Percentiles rank a stretch among this genome's conserved stretches.
phyloP scores from a whole-genome alignment of 2,888 invertebrate genomes.

The Dryococelus australis region DNA sequence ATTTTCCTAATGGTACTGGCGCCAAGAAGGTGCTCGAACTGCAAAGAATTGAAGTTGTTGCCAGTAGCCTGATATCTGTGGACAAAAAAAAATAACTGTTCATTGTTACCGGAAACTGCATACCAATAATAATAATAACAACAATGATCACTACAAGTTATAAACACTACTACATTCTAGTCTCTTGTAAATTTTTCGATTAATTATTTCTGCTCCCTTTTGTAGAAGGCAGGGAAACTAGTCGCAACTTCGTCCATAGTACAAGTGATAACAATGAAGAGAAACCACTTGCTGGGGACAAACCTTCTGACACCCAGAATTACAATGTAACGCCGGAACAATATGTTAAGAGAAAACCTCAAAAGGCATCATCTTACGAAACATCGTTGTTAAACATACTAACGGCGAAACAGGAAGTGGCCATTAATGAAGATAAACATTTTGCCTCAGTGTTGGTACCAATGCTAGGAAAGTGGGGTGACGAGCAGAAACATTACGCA shows the following conservation, averaged over 20 bases:
- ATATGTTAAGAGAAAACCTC: too few relatives aligned
- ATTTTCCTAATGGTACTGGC: conserved; percentile 1
- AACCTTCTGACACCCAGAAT: neutral
- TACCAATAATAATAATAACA: too few relatives aligned
- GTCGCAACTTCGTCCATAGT: too few relatives aligned
- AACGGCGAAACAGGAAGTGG: neutral
- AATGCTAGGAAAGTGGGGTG: neutral
- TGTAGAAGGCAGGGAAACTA: neutral
- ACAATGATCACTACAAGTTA: too few relatives aligned
- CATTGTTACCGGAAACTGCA: too few relatives aligned
- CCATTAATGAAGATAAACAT: neutral
- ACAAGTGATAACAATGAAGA: too few relatives aligned
- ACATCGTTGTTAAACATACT: conserved; percentile 23
- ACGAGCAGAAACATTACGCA: conserved; percentile 16
- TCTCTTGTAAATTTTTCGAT: too few relatives aligned
- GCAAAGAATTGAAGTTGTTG: neutral
- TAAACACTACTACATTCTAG: too few relatives aligned
- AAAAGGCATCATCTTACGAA: neutral
- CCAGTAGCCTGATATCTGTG: neutral
- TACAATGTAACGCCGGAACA: neutral
- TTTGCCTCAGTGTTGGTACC: neutral
- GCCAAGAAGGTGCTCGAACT: neutral
- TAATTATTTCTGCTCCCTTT: conserved; percentile 25
- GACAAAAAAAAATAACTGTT: neutral
- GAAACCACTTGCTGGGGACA: neutral